Evolutionary conservation across 1,140 invertebrate genomes (phyloP).

Genomic region (Cydia fagiglandana): DNA sequence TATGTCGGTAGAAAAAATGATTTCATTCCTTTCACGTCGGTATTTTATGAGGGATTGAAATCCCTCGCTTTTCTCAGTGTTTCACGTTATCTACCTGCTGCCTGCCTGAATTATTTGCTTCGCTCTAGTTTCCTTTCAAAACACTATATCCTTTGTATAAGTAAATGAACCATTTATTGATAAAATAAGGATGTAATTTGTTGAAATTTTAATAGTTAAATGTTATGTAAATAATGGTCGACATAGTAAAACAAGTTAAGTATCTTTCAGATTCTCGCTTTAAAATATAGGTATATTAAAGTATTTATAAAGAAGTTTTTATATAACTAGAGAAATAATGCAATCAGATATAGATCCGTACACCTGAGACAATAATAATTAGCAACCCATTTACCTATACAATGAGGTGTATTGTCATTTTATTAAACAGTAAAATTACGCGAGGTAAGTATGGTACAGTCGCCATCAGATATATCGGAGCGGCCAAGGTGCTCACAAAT

Average conservation of each 20-base stretch:
- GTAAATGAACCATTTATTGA: too few species aligned
- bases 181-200: neutral
- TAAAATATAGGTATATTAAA: slow-evolving; percentile 28
- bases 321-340: slow-evolving; percentile 18
- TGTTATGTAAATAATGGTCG: neutral
- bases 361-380: slow-evolving; percentile 68
- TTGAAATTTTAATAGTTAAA: neutral
- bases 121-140: too few species aligned
- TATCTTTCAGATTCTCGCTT: slow-evolving; percentile 20
- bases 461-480: too few species aligned
- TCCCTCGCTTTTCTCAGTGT: too few species aligned
- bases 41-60: too few species aligned
- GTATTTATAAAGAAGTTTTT: slow-evolving; percentile 20
- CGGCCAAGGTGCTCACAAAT: too few species aligned
- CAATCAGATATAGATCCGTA: slow-evolving; percentile 16
- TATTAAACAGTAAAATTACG: neutral
- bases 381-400: slow-evolving; percentile 37
- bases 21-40: too few species aligned
- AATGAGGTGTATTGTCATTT: slow-evolving; percentile 1
- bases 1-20: neutral
- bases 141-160: too few species aligned
- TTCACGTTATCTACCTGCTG: too few species aligned
- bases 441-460: too few species aligned
- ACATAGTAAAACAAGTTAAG: slow-evolving; percentile 11
- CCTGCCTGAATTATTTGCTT: too few species aligned